Percentiles rank a stretch among this genome's conserved stretches.
phyloP scores from a whole-genome alignment of 2,888 invertebrate genomes.

The Agriotes lineatus region DNA sequence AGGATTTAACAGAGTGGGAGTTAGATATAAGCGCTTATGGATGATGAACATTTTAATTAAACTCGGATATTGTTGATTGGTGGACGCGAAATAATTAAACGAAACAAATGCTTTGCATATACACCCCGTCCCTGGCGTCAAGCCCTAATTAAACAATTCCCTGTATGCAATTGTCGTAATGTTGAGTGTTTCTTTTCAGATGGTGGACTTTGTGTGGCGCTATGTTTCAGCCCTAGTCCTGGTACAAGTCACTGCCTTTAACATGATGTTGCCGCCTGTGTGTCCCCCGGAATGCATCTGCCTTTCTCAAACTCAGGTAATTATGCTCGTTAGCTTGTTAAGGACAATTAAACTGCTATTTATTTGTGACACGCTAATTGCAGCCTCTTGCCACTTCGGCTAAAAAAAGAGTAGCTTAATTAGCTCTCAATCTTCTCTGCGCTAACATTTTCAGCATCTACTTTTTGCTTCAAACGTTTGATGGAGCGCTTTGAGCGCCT shows the following conservation, averaged over 20 bases:
- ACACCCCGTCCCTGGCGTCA: too few relatives aligned
- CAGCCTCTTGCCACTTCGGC: too few relatives aligned
- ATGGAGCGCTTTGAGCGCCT: too few relatives aligned
- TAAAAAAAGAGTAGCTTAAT: too few relatives aligned
- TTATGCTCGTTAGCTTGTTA: conserved; percentile 57
- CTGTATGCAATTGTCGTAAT: too few relatives aligned
- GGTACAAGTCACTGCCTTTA: conserved; percentile 60
- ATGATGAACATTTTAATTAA: conserved; percentile 3
- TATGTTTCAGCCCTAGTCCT: conserved; percentile 59
- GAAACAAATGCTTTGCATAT: background rate
- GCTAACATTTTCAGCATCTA: too few relatives aligned
- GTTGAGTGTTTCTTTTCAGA: conserved; percentile 57
- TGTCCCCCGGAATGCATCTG: conserved; percentile 89
- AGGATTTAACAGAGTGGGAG: background rate
- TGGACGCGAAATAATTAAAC: background rate
- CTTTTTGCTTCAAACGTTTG: too few relatives aligned
- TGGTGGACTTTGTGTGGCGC: conserved; percentile 59
- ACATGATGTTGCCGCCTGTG: conserved; percentile 68
- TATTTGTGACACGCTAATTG: too few relatives aligned
- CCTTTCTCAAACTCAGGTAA: conserved; percentile 87
- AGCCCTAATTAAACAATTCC: too few relatives aligned
- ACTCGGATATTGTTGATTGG: background rate
- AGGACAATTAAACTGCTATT: too few relatives aligned
- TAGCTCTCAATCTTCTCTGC: too few relatives aligned
- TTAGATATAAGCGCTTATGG: background rate